phyloP scores from a whole-genome alignment of 2,797 vertebrate genomes.

The Argyrosomus regius region DNA sequence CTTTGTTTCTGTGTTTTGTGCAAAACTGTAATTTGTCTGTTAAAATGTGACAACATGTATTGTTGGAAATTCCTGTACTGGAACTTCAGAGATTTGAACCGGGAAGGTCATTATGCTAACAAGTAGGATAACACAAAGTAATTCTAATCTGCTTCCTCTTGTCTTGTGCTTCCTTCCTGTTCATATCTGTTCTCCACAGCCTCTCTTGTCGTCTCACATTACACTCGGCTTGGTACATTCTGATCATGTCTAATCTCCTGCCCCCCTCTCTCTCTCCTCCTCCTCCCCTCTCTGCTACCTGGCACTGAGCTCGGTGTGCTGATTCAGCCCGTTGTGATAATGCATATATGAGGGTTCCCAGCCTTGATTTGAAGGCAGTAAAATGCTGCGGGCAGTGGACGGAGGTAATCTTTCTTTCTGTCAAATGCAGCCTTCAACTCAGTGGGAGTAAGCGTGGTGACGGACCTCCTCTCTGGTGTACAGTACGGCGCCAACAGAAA shows the following conservation, averaged over 20 bases:
- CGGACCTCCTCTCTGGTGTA: neutral
- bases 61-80: neutral
- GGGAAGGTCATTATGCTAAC: constrained; percentile 23
- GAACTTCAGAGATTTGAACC: constrained; percentile 16
- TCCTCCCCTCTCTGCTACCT: constrained; percentile 24
- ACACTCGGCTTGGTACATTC: constrained; percentile 40
- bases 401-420: constrained; percentile 63
- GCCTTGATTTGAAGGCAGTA: constrained; percentile 66
- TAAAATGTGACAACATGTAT: neutral
- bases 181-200: constrained; percentile 40
- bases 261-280: neutral
- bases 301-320: constrained; percentile 56
- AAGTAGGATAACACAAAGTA: constrained; percentile 24
- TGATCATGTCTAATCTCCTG: constrained; percentile 43
- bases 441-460: constrained; percentile 10
- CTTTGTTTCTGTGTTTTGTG: neutral
- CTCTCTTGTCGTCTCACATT: constrained; percentile 39
- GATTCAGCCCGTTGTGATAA: constrained; percentile 69
- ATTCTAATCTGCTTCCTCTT: constrained; percentile 47
- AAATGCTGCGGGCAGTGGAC: constrained; percentile 59
- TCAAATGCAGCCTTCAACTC: constrained; percentile 53
- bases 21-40: neutral
- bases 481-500: neutral
- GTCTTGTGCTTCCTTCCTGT: constrained; percentile 51
- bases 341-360: constrained; percentile 57